Base-by-base conservation (phyloP, 2,888 invertebrate genomes). In the Frankliniella fusca region DNA sequence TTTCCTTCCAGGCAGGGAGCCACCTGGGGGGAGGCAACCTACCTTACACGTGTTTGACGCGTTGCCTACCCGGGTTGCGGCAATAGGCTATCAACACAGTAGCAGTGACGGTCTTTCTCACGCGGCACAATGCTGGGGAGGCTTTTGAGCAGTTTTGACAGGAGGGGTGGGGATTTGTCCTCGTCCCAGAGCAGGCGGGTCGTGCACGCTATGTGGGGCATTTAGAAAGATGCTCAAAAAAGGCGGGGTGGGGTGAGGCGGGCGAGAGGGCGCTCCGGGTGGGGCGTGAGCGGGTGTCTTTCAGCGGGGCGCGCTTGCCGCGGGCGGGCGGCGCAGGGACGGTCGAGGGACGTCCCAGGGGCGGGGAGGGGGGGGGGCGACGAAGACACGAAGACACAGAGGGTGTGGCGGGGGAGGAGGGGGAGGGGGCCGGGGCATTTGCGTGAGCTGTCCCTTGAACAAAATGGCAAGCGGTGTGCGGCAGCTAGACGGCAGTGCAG, bases 381-480 rank as follows among this genome's bases (percentile, higher is more conserved):
- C 61, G 61, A 15, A 61, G 20, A 54, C 15, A 3, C 54, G 54
- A 20, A 10, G 61, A 61, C 61, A 61, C 61, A 23, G 2, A 9
- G 8, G 70, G 70, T 9, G 23, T 5, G n/a, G 65, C 18, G 65
- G 8, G n/a, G 65, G 65, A n/a, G 65, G 8, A 8, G 18, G n/a
- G 7, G 20, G 11, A 23, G 70, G 70, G 27, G 70, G 27, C 11
- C 11, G 11, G 70, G 70, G 23, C 9, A 27, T 23, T 76, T 76
- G 70, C 70, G 70, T 76, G 70, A 76, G 70, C 70, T 76, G 70
- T 76, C 70, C 27, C 70, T 20, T 12, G 27, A 76, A n/a, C 27
- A 76, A 76, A 76, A 76, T 76, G 70, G 70, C 70, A 76, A 76
- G 70, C 70, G 70, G 1, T 5, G 8, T 27, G 70, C 70, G 38